Evolutionary conservation across 2,888 invertebrate genomes (phyloP), one percentile per base, ranked within the genome.

Genomic region (Melieria picta): DNA sequence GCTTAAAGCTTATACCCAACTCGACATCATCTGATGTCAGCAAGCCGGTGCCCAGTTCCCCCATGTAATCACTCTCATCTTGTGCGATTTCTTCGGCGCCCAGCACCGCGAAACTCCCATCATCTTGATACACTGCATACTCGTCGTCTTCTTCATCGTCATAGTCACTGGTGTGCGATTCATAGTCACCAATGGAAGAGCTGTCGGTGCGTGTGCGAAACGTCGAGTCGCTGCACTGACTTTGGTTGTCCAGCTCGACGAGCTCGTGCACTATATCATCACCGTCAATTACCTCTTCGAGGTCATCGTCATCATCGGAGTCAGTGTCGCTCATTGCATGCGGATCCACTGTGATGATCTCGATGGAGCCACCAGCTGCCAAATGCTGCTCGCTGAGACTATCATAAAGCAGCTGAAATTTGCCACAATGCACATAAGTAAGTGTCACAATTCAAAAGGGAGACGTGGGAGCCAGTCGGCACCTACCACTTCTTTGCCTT

Each of bases 121-220:
- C 69, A 10, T 43, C 67, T 1, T 16, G 16, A 16, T 16, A 16
- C 16, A 45, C 65, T 65, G 9, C 66, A 62, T 72, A 75, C 11
- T 76, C 77, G 6, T 65, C 73, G 52, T 77, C 76, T 58, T 78
- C 76, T 2, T 82, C 83, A 72, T 84, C 84, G 48, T 85, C 85
- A 69, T 86, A 86, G 70, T 86, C 86, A 75, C 87, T 86, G 5
- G 86, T 80, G 65, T 86, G 86, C 62, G 87, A 86, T 75, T 86
- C 87, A 74, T 86, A 86, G 70, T 86, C 86, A 10, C 83, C 86
- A 70, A 86, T 86, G 4, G 86, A 86, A 7, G 85, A 86, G 66
- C 85, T 85, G 57, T 85, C 85, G 0, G 85, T 86, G 69, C 86
- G 83, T 1, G 82, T 81, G 16, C 85, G 82, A 80, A 86, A 86